Evolutionary conservation across 1,140 invertebrate species (phyloP).

Genomic region (Hycleus phaleratus): DNA sequence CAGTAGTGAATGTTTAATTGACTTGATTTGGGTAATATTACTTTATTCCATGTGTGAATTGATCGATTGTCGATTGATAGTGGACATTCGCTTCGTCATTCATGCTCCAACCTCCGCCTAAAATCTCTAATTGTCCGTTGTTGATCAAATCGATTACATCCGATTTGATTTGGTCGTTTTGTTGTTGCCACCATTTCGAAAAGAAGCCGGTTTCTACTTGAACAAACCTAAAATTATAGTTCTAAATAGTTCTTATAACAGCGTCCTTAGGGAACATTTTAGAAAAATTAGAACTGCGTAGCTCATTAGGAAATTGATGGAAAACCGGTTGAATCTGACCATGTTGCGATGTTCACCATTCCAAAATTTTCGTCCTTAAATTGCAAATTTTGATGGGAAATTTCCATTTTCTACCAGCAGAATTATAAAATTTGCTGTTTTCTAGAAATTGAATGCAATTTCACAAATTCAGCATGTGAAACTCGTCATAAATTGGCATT

Average conservation of each 20-base stretch:
- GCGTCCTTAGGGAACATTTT: too few relatives aligned
- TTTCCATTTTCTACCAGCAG: too few relatives aligned
- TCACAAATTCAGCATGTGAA: too few relatives aligned
- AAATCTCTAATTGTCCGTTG: constrained; percentile 65
- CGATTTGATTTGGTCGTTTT: constrained; percentile 44
- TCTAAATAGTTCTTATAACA: not conserved
- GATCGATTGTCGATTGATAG: constrained; percentile 74
- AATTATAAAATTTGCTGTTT: too few relatives aligned
- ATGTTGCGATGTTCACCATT: too few relatives aligned
- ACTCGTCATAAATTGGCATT: too few relatives aligned
- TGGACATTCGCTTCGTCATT: constrained; percentile 74
- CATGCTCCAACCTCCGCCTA: constrained; percentile 63
- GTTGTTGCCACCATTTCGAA: constrained; percentile 58
- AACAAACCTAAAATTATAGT: constrained; percentile 21
- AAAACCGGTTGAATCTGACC: too few relatives aligned
- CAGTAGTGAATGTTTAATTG: not conserved
- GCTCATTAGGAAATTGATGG: too few relatives aligned
- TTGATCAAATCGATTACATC: constrained; percentile 40
- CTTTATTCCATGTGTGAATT: constrained; percentile 62
- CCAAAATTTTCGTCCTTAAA: too few relatives aligned
- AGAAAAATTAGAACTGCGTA: too few relatives aligned
- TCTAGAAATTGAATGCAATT: too few relatives aligned
- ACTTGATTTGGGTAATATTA: constrained; percentile 34
- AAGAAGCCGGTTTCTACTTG: constrained; percentile 41
- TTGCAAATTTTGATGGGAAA: too few relatives aligned